phyloP scores from a whole-genome alignment of 2,888 invertebrate genomes.

The Trichacis sp. region DNA sequence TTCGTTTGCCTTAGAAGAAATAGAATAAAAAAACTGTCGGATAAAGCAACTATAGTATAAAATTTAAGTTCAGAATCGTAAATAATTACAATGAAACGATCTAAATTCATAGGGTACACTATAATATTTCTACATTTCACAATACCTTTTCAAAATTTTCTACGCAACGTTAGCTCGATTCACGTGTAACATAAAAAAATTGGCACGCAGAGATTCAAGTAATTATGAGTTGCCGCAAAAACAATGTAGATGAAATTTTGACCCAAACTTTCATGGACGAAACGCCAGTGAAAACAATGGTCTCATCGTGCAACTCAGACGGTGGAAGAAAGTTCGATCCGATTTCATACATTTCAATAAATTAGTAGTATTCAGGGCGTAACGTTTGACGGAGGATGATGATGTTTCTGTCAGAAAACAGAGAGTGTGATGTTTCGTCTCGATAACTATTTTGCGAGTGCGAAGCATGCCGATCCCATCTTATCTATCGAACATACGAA shows the following conservation, averaged over 20 bases:
- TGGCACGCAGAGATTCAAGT: neutral
- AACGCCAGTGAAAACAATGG: slow-evolving; percentile 36
- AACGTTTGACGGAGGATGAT: slow-evolving; percentile 46
- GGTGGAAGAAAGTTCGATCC: slow-evolving; percentile 46
- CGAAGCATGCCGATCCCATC: slow-evolving; percentile 17
- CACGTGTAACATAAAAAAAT: neutral
- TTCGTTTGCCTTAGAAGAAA: too few species aligned
- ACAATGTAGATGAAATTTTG: neutral
- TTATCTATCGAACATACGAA: neutral
- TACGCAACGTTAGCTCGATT: too few species aligned
- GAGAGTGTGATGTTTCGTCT: slow-evolving; percentile 41
- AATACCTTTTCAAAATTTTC: too few species aligned
- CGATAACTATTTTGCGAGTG: slow-evolving; percentile 28
- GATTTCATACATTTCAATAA: slow-evolving; percentile 55
- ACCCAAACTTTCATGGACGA: neutral
- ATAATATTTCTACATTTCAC: too few species aligned
- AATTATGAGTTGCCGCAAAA: too few species aligned
- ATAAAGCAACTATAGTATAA: too few species aligned
- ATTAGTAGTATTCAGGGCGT: slow-evolving; percentile 53
- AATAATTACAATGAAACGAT: too few species aligned
- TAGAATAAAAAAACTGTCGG: too few species aligned
- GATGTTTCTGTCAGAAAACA: slow-evolving; percentile 32
- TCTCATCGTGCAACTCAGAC: slow-evolving; percentile 25
- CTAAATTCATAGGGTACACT: too few species aligned
- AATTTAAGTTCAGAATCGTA: too few species aligned